Evolutionary conservation across 2,888 invertebrate species (phyloP).

Genomic region (Molanna angustata): DNA sequence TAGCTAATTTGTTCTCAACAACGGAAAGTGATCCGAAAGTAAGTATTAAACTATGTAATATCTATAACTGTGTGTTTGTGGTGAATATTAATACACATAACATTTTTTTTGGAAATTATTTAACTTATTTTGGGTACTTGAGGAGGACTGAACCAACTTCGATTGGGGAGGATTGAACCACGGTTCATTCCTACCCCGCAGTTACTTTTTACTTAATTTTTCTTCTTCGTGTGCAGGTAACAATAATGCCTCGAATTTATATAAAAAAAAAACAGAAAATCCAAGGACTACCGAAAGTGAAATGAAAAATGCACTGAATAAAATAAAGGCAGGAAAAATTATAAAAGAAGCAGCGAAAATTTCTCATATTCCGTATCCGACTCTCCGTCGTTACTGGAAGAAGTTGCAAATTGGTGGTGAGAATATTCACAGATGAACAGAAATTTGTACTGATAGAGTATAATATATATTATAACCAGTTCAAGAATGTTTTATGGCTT

Average conservation of each 20-base stretch:
- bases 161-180: background rate
- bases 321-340: slow-evolving; percentile 1
- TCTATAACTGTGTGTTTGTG: too few relatives aligned
- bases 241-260: background rate
- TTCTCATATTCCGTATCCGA: slow-evolving; percentile 3
- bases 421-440: too few relatives aligned
- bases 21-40: too few relatives aligned
- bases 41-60: too few relatives aligned
- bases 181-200: background rate
- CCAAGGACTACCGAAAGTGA: background rate
- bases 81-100: too few relatives aligned
- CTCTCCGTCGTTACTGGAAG: slow-evolving; percentile 4
- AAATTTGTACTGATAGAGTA: slow-evolving; percentile 1
- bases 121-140: background rate
- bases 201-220: background rate
- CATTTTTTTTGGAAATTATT: background rate
- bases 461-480: slow-evolving; percentile 6
- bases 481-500: slow-evolving; percentile 5
- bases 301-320: slow-evolving; percentile 1
- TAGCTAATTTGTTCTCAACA: too few relatives aligned
- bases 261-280: background rate
- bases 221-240: background rate
- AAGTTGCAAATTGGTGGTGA: slow-evolving; percentile 3
- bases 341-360: background rate
- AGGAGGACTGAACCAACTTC: background rate